Evolutionary conservation across 2,113 vertebrate species (phyloP).

Genomic region (Caloenas nicobarica): DNA sequence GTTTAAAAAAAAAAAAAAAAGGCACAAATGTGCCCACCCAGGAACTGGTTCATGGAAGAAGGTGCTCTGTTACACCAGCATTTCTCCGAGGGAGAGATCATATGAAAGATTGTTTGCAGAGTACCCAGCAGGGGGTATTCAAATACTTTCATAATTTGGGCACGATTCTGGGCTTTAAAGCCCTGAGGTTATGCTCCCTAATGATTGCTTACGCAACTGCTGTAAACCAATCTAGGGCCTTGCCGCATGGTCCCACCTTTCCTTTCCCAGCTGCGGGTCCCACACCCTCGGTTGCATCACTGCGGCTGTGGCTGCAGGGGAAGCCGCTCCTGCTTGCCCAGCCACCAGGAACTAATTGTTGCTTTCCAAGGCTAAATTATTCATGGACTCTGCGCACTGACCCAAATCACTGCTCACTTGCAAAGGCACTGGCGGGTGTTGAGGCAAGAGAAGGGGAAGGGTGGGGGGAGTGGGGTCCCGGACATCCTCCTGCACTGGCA

Average conservation of each 20-base stretch:
- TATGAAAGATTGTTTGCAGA: neutral
- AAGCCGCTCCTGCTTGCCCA: neutral
- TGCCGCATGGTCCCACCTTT: fast-evolving
- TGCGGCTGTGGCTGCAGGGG: neutral
- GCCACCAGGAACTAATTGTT: neutral
- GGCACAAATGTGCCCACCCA: too few species aligned
- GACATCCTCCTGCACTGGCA: neutral
- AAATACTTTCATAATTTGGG: neutral
- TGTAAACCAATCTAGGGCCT: neutral
- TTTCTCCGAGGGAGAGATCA: neutral
- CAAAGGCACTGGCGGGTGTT: fast-evolving
- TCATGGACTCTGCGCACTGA: fast-evolving
- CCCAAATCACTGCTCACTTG: neutral
- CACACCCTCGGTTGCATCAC: fast-evolving
- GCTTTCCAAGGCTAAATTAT: neutral
- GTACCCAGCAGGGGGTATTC: neutral
- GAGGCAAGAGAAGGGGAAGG: neutral
- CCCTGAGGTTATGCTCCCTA: neutral
- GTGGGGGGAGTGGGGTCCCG: fast-evolving
- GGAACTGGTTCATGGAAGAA: neutral
- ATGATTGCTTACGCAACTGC: fast-evolving
- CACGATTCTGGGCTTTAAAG: neutral
- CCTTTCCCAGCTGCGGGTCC: neutral
- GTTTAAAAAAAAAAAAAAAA: neutral
- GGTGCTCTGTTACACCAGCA: neutral